Conservation (phyloP, 2,113 vertebrate species). For the Myiopsitta monachus region DNA sequence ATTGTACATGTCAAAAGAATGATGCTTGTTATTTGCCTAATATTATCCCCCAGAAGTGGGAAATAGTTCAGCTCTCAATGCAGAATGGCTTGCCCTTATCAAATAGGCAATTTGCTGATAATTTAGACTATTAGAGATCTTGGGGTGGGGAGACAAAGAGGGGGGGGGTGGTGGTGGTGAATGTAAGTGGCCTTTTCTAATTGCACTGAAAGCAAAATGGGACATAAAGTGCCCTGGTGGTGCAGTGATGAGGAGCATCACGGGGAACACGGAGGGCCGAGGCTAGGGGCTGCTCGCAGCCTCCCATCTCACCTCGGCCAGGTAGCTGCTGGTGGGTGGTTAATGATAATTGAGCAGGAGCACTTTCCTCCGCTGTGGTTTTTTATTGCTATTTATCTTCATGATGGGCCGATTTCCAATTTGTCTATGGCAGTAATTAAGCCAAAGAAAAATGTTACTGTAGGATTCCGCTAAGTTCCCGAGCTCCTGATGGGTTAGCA, state of each 20-base stretch:
- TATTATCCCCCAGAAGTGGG: constrained; percentile 74
- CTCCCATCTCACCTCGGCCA: constrained; percentile 65
- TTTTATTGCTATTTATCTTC: constrained; percentile 76
- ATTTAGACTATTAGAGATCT: constrained; percentile 73
- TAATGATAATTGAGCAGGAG: constrained; percentile 70
- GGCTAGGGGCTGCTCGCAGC: constrained; percentile 8
- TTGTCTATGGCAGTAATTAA: constrained; percentile 74
- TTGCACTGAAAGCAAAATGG: constrained; percentile 69
- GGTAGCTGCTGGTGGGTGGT: constrained; percentile 67
- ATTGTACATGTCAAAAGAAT: constrained; percentile 78
- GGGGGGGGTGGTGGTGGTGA: background rate
- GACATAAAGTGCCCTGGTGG: constrained; percentile 50
- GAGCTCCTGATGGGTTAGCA: constrained; percentile 4
- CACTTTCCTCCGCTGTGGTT: constrained; percentile 45
- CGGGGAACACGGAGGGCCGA: constrained; percentile 9
- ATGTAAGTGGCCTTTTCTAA: constrained; percentile 72
- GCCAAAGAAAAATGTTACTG: constrained; percentile 67
- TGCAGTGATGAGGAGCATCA: constrained; percentile 46
- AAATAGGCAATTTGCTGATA: constrained; percentile 74
- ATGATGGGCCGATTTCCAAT: constrained; percentile 71
- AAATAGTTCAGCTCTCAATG: constrained; percentile 70
- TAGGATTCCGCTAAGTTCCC: constrained; percentile 22
- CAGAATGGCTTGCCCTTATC: constrained; percentile 75
- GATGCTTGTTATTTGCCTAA: constrained; percentile 78
- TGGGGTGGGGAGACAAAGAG: constrained; percentile 48